phyloP scores from a whole-genome alignment of 2,113 vertebrate species.

The Xerus inauris region DNA sequence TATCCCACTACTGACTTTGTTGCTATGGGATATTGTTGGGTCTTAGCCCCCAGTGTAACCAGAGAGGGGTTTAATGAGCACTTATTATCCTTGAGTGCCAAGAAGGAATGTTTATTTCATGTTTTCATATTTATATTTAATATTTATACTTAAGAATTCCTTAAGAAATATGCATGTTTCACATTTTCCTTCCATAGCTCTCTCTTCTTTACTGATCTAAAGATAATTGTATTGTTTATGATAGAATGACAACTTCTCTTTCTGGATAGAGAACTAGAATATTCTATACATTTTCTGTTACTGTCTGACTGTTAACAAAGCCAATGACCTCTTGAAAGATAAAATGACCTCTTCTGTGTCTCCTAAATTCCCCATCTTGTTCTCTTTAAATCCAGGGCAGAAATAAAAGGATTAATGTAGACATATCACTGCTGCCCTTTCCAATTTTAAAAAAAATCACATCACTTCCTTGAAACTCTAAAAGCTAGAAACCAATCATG shows the following conservation, averaged over 20 bases:
- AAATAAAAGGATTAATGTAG: slow-evolving; percentile 4
- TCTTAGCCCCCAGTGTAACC: neutral
- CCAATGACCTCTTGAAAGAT: neutral
- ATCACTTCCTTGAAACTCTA: neutral
- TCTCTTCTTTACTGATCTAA: neutral
- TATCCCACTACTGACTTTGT: neutral
- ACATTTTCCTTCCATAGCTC: neutral
- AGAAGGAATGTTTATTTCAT: neutral
- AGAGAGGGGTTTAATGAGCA: neutral
- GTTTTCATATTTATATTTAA: neutral
- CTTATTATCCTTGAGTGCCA: neutral
- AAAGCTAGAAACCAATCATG: neutral
- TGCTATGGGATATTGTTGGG: too few relatives aligned
- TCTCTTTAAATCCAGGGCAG: slow-evolving; percentile 10
- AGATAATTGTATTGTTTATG: neutral
- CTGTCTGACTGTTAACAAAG: slow-evolving; percentile 28
- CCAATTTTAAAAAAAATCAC: neutral
- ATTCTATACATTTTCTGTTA: neutral
- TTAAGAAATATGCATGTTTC: neutral
- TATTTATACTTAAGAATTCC: neutral
- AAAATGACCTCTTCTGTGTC: neutral
- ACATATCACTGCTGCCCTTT: neutral
- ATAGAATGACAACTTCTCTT: slow-evolving; percentile 41
- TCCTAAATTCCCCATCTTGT: slow-evolving; percentile 12
- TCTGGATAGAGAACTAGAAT: neutral